Conservation (phyloP, 35 echinoderm and acorn worm species). For the Ophioderma brevispina region DNA sequence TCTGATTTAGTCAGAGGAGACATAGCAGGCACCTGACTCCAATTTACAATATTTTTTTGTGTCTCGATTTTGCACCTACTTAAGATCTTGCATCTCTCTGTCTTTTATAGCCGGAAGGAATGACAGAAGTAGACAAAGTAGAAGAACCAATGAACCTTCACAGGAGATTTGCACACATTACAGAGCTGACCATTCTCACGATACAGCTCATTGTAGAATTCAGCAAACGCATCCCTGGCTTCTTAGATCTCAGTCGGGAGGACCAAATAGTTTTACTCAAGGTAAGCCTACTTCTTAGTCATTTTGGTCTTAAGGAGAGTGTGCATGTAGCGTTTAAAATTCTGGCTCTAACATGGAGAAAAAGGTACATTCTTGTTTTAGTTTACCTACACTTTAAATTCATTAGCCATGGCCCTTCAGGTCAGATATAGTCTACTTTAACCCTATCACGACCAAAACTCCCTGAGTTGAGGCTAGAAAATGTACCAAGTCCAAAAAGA, state of each 20-base stretch:
- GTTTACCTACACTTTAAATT: background rate
- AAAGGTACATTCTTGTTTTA: background rate
- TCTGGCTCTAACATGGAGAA: no score
- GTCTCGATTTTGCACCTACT: background rate
- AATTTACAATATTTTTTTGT: background rate
- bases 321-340: background rate
- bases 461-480: no score
- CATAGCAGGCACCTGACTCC: no score
- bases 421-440: no score
- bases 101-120: slow-evolving; percentile 70
- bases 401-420: no score
- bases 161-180: slow-evolving; percentile 93
- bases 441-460: no score
- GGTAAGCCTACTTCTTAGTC: slow-evolving; percentile 56
- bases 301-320: background rate
- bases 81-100: background rate
- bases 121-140: slow-evolving; percentile 3
- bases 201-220: slow-evolving; percentile 99
- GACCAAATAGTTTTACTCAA: slow-evolving; percentile 97
- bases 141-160: slow-evolving; percentile 48
- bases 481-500: no score
- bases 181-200: slow-evolving; percentile 94
- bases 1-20: no score
- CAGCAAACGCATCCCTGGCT: slow-evolving; percentile 97
- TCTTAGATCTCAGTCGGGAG: slow-evolving; percentile 81